phyloP scores from a whole-genome alignment of 1,140 invertebrate species.

The Brachionus paranguensis region DNA sequence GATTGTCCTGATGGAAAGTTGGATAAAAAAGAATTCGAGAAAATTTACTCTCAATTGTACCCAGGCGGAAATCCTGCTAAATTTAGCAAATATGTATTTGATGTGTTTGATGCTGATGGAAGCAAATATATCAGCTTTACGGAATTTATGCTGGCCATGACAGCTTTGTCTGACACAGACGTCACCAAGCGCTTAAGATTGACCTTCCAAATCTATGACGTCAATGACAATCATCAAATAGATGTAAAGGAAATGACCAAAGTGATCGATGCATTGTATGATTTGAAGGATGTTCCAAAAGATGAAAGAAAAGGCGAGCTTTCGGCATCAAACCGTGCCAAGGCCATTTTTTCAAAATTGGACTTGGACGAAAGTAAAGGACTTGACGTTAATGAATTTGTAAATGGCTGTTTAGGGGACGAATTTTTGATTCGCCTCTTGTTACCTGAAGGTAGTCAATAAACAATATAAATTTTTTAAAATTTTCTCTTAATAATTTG shows the following conservation, averaged over 20 bases:
- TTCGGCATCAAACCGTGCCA: background rate
- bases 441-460: background rate
- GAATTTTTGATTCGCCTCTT: background rate
- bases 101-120: slow-evolving; percentile 25
- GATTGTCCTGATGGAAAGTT: slow-evolving; percentile 41
- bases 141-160: slow-evolving; percentile 32
- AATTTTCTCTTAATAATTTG: background rate
- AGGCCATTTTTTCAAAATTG: slow-evolving; percentile 5
- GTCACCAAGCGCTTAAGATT: background rate
- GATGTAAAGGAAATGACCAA: slow-evolving; percentile 39
- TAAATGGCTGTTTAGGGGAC: slow-evolving; percentile 22
- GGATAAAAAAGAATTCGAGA: slow-evolving; percentile 36
- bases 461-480: background rate
- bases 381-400: slow-evolving; percentile 24
- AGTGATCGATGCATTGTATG: slow-evolving; percentile 9
- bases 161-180: background rate
- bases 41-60: slow-evolving; percentile 35
- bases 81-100: slow-evolving; percentile 3
- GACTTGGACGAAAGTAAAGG: background rate
- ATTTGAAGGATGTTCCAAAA: slow-evolving; percentile 30
- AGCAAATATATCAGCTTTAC: slow-evolving; percentile 5
- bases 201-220: slow-evolving; percentile 38
- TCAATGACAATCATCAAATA: slow-evolving; percentile 10
- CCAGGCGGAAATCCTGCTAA: slow-evolving; percentile 2
- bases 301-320: slow-evolving; percentile 12